These are phyloP conservation scores for Pseudopleuronectes americanus DNA, from an alignment of 2,797 vertebrate genomes.

Conservation along the genomic window DNA sequence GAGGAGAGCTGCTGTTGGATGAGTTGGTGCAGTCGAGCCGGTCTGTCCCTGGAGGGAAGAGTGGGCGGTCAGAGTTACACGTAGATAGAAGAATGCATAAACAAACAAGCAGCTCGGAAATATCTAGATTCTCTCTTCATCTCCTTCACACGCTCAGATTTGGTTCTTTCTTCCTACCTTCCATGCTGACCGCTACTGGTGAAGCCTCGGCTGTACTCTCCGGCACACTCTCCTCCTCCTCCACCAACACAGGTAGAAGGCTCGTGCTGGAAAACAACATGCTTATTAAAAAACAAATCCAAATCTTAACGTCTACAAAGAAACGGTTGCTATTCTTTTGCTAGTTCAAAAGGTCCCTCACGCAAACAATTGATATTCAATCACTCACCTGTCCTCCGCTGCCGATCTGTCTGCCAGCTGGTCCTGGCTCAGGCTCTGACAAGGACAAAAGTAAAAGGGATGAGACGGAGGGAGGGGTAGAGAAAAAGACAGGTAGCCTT, in stretches of 20 bases:
- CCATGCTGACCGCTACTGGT: conserved; percentile 31
- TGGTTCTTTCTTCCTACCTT: conserved; percentile 60
- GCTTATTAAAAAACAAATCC: not conserved
- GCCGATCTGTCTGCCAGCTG: conserved; percentile 53
- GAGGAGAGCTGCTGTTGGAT: conserved; percentile 38
- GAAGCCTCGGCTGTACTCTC: conserved; percentile 44
- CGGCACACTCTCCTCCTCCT: conserved; percentile 72
- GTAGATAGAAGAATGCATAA: conserved; percentile 19
- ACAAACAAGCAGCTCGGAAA: conserved; percentile 23
- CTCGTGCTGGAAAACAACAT: conserved; percentile 59
- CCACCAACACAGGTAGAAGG: conserved; percentile 76
- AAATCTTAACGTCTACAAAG: not conserved
- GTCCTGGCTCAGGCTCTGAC: conserved; percentile 68
- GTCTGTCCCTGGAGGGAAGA: conserved; percentile 53
- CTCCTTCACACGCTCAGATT: not conserved
- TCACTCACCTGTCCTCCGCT: conserved; percentile 75
- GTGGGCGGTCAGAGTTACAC: conserved; percentile 30
- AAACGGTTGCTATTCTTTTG: not conserved
- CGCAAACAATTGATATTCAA: not conserved
- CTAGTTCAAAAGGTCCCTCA: not conserved
- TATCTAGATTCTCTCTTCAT: not conserved
- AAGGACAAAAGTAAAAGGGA: conserved; percentile 19
- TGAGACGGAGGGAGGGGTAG: conserved; percentile 10
- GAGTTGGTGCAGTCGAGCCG: conserved; percentile 19
- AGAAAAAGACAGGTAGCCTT: conserved; percentile 40